Percentiles rank a stretch among this genome's conserved stretches.
Evolutionary conservation across 2,797 vertebrate genomes (phyloP).

Genomic region (Peromyscus nudipes): DNA sequence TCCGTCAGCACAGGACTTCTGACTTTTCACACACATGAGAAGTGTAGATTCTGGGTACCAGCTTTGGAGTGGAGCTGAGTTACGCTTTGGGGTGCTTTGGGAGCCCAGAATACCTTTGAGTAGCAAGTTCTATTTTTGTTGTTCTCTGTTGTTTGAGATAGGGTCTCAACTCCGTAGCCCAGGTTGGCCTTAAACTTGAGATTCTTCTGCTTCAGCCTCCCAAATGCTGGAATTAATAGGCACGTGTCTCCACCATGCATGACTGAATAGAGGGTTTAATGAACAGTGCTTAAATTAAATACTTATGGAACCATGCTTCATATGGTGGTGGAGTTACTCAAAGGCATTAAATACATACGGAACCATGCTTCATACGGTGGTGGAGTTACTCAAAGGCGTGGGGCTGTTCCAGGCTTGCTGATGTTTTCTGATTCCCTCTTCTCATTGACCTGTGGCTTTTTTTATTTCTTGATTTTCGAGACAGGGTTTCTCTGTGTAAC

Average conservation of each 20-base stretch:
- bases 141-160: not conserved
- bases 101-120: not conserved
- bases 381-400: not conserved
- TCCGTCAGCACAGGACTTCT: not conserved
- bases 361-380: not conserved
- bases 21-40: too few species aligned
- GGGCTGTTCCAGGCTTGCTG: not conserved
- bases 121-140: not conserved
- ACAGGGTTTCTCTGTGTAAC: not conserved
- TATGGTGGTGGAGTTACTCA: not conserved
- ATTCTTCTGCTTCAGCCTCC: not conserved
- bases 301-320: rapidly evolving
- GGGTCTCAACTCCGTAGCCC: not conserved
- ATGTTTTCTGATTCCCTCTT: slow-evolving; percentile 29
- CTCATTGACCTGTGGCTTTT: not conserved
- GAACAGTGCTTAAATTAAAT: not conserved
- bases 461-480: not conserved
- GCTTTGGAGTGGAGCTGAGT: not conserved
- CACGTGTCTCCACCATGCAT: too few species aligned
- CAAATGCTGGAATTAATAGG: not conserved
- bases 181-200: not conserved
- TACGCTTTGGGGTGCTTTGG: not conserved
- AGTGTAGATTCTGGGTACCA: not conserved
- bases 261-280: not conserved
- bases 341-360: not conserved